Percentiles rank a stretch among this genome's conserved stretches.
Conservation (phyloP, 1,140 invertebrate genomes). For the Melitaea cinxia region DNA sequence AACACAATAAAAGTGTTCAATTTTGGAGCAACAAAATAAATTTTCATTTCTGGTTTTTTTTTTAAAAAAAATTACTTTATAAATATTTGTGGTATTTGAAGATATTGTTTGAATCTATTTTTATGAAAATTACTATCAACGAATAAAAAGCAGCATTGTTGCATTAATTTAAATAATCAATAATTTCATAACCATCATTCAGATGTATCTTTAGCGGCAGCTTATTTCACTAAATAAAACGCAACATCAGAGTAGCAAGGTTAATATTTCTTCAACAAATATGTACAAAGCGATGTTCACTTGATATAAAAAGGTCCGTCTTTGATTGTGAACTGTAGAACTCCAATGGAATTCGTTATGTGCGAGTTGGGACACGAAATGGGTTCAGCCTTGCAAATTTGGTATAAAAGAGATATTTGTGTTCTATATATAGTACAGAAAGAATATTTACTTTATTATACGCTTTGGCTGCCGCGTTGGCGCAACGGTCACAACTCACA, state of each 20-base stretch:
- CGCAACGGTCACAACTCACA: too few species aligned
- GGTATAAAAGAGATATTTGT: neutral
- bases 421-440: too few species aligned
- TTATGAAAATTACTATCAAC: too few species aligned
- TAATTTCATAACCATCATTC: too few species aligned
- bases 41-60: neutral
- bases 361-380: neutral
- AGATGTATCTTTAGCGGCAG: neutral
- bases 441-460: too few species aligned
- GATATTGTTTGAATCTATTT: too few species aligned
- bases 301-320: neutral
- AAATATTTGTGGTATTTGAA: too few species aligned
- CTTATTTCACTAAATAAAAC: neutral
- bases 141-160: too few species aligned
- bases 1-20: too few species aligned
- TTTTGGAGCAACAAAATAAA: neutral
- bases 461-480: too few species aligned
- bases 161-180: too few species aligned
- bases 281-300: neutral
- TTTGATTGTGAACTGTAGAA: neutral
- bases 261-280: neutral
- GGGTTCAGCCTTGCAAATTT: neutral
- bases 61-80: too few species aligned
- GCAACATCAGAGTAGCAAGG: neutral
- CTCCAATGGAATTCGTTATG: constrained; percentile 5